Conservation (phyloP, 2,888 invertebrate species). For the Scaptomyza flava region DNA sequence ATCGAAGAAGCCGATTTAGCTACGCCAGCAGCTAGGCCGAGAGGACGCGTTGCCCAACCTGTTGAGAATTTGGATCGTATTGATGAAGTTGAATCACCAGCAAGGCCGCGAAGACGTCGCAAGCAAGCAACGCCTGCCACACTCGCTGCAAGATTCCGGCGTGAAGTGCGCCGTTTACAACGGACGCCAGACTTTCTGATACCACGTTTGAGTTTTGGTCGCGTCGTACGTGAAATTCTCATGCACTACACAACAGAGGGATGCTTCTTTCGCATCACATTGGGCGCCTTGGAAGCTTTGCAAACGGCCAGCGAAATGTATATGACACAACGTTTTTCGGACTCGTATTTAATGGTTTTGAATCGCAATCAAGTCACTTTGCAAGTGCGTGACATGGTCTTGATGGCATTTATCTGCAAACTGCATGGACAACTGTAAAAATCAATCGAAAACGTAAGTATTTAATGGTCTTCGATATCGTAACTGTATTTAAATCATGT, state of each 20-base stretch:
- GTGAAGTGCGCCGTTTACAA: conserved; percentile 14
- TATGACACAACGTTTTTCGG: conserved; percentile 84
- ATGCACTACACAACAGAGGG: accelerated
- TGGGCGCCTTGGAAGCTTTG: conserved; percentile 56
- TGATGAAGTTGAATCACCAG: background rate
- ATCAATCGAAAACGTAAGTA: background rate
- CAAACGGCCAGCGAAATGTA: conserved; percentile 85
- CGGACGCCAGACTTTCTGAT: conserved; percentile 13
- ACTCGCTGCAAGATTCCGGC: background rate
- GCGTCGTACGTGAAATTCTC: conserved; percentile 37
- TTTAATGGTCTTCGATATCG: background rate
- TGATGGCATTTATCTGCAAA: conserved; percentile 82
- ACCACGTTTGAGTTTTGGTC: conserved; percentile 30
- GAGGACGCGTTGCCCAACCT: background rate
- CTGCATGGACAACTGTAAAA: conserved; percentile 12
- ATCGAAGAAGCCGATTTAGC: background rate
- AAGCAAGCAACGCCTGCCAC: conserved; percentile 9
- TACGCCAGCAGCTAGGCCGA: background rate
- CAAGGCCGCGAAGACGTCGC: background rate
- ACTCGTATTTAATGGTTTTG: conserved; percentile 82
- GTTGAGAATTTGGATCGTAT: background rate
- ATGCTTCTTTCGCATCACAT: background rate
- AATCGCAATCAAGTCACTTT: conserved; percentile 85
- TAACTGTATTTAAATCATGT: background rate
- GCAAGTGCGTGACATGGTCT: conserved; percentile 83